phyloP scores from a whole-genome alignment of 2,113 vertebrate species.

The Seriola dumerili region DNA sequence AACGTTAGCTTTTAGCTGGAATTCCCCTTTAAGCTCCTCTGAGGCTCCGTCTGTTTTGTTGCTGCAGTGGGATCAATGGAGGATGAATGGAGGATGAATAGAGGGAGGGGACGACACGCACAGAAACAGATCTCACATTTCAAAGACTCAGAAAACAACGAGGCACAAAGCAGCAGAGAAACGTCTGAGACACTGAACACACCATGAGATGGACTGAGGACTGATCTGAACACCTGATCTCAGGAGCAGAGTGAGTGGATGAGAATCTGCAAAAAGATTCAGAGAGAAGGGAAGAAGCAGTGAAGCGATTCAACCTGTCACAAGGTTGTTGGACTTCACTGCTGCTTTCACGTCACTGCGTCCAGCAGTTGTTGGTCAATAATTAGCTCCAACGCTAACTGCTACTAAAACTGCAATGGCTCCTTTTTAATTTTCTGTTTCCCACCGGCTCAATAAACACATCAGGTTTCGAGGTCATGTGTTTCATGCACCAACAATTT shows the following conservation, averaged over 20 bases:
- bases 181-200: conserved; percentile 21
- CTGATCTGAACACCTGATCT: not conserved
- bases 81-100: conserved; percentile 66
- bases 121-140: conserved; percentile 76
- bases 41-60: conserved; percentile 39
- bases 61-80: conserved; percentile 48
- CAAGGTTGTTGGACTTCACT: too few relatives aligned
- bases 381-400: not conserved
- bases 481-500: too few relatives aligned
- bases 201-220: not conserved
- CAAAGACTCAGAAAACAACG: conserved; percentile 67
- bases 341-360: not conserved
- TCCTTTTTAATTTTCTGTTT: not conserved
- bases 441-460: not conserved
- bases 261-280: too few relatives aligned
- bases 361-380: not conserved
- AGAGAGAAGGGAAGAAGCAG: not conserved
- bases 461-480: too few relatives aligned
- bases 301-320: too few relatives aligned
- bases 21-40: conserved; percentile 69
- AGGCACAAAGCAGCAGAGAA: conserved; percentile 45
- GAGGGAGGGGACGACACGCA: conserved; percentile 65
- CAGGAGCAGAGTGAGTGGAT: not conserved
- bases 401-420: not conserved
- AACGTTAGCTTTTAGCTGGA: conserved; percentile 34